A percentile compares a stretch with the other conserved stretches of the same genome.
Conservation (phyloP, 2,888 invertebrate genomes). For the Acronicta alni region DNA sequence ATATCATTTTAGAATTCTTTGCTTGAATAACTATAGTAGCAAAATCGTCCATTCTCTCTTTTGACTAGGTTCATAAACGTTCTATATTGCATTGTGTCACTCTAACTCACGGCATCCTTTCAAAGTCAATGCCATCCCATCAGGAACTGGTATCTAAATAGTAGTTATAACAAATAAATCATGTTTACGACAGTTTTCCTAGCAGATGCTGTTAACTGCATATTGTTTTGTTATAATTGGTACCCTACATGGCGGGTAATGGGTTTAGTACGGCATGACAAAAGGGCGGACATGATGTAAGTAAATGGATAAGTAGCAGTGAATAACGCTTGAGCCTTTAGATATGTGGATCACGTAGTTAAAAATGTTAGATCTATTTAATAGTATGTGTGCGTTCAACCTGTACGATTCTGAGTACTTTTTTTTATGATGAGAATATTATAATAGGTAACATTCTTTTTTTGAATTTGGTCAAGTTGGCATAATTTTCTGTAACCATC, state of each 20-base stretch:
- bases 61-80: neutral
- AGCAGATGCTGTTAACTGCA: constrained; percentile 53
- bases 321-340: constrained; percentile 11
- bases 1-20: no score
- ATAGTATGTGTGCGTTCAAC: constrained; percentile 8
- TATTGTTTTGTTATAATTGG: constrained; percentile 67
- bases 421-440: constrained; percentile 8
- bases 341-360: constrained; percentile 34
- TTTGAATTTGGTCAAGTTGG: neutral
- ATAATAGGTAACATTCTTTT: no score
- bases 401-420: constrained; percentile 1
- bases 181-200: constrained; percentile 52
- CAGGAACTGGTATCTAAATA: constrained; percentile 42
- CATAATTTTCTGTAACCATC: no score
- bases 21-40: no score
- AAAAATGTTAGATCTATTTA: constrained; percentile 23
- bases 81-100: neutral
- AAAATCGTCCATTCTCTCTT: no score
- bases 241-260: constrained; percentile 57
- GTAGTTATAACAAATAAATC: constrained; percentile 50
- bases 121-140: constrained; percentile 32
- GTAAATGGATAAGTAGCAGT: constrained; percentile 26
- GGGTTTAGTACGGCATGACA: constrained; percentile 44
- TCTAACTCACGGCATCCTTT: neutral
- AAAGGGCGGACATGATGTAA: constrained; percentile 48